Evolutionary conservation across 2,797 vertebrate genomes (phyloP).

Genomic region (Tenualosa ilisha): DNA sequence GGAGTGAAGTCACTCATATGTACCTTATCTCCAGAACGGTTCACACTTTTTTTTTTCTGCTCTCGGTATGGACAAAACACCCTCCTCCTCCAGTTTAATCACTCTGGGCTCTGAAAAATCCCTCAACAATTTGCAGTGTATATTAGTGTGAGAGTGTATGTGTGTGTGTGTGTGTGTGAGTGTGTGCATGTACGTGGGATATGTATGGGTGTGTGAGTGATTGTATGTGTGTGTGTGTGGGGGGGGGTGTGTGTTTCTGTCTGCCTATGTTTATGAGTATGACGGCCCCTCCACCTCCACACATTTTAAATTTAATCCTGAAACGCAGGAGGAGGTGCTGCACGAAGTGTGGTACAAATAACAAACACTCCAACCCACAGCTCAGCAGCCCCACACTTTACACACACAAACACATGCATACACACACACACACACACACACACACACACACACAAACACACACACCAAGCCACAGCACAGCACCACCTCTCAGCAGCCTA

Average conservation of each 20-base stretch:
- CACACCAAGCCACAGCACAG: no score
- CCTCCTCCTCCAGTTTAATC: constrained; percentile 37
- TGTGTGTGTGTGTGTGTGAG: not conserved
- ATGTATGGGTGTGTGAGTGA: not conserved
- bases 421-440: no score
- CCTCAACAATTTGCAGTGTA: constrained; percentile 56
- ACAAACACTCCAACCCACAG: not conserved
- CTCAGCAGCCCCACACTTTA: not conserved
- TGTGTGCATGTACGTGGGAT: not conserved
- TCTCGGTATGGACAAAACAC: constrained; percentile 38
- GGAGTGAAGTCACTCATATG: constrained; percentile 55
- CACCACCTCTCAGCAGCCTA: no score
- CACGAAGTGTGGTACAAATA: not conserved
- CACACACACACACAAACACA: no score
- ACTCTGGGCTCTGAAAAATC: constrained; percentile 37
- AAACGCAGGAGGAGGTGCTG: not conserved
- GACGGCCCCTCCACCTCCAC: constrained; percentile 40
- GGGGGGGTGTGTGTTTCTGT: constrained; percentile 2
- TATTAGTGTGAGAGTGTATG: not conserved
- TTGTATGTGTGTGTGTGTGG: not conserved
- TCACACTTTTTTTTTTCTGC: constrained; percentile 45
- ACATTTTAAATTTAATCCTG: constrained; percentile 40
- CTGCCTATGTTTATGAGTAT: constrained; percentile 34
- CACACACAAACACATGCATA: not conserved
- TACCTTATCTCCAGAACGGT: constrained; percentile 36